Base-by-base conservation (phyloP, 37 sponge, comb jelly and placozoan species). In the Axinella damicornis region DNA sequence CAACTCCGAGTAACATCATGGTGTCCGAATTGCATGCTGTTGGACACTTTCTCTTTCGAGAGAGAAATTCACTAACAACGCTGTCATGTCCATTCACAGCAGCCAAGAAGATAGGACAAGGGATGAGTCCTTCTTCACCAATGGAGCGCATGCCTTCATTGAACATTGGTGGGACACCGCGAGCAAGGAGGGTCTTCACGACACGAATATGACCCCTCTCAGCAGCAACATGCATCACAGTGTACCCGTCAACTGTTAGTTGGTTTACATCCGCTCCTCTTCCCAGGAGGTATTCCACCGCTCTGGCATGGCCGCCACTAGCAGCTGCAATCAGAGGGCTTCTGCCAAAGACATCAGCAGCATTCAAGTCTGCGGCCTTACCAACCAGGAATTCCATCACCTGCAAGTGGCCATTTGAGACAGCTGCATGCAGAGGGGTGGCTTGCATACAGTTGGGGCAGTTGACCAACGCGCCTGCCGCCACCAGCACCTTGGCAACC, bases 91-190 rank as follows among this genome's bases (percentile, higher is more conserved):
- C 88, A 13, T 74, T 76, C n/a, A 85, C 77, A 19, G 93, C 93
- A 30, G 93, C 93, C n/a, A 88, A 78, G 36, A 81, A 92, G 14
- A 92, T 54, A 35, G 93, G 93, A 63, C 88, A 92, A 6, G 93
- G 93, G 1, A 87, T 67, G 30, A 66, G 76, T 65, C 70, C 73
- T 15, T 66, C 46, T 12, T 46, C 46, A 46, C 9, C 9, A 46
- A 9, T n/a, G n/a, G n/a, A n/a, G n/a, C n/a, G 46, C 9, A 9
- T 46, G 46, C 46, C 59, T 1, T 57, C 40, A 4, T 31, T 39
- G 78, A 84, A 88, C 18, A 78, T 70, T 0, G 89, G 85, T 14
- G 66, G 65, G 33, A 88, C 33, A 22, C 82, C 89, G 0, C 65
- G 59, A 15, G 64, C 73, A 0, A 91, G 53, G 33, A 94, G 85